Evolutionary conservation across 2,797 vertebrate genomes (phyloP).

Genomic region (Pseudotriccus pelzelni): DNA sequence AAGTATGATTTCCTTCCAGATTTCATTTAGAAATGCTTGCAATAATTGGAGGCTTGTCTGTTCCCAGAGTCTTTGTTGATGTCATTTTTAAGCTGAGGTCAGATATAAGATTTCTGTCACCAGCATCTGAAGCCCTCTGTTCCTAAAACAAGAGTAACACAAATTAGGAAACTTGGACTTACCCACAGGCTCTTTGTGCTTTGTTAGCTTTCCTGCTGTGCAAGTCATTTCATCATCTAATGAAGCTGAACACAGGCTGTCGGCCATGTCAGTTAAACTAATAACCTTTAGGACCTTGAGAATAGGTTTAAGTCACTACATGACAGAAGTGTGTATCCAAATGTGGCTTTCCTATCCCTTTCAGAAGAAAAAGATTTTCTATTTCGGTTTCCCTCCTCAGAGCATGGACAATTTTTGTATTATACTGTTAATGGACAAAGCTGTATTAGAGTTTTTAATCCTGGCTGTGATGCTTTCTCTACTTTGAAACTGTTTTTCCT

Average conservation of each 20-base stretch:
- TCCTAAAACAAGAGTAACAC: neutral
- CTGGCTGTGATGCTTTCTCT: neutral
- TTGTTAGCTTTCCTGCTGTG: neutral
- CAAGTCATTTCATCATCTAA: neutral
- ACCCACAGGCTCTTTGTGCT: neutral
- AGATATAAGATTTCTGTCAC: neutral
- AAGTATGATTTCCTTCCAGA: neutral
- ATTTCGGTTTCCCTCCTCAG: neutral
- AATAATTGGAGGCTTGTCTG: neutral
- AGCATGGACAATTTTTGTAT: neutral
- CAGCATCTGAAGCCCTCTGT: neutral
- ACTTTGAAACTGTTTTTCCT: neutral
- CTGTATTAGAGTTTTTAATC: neutral
- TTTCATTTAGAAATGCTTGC: neutral
- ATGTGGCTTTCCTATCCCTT: neutral
- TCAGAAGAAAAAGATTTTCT: neutral
- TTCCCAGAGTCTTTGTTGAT: neutral
- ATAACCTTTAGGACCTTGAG: neutral
- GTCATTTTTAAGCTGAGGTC: neutral
- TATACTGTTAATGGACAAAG: neutral
- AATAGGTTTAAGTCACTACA: neutral
- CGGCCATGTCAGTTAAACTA: neutral
- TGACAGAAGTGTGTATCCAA: neutral
- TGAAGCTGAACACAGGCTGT: neutral
- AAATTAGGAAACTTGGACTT: neutral